Conservation (phyloP, 2,888 invertebrate species). For the Gastrophysa polygoni region DNA sequence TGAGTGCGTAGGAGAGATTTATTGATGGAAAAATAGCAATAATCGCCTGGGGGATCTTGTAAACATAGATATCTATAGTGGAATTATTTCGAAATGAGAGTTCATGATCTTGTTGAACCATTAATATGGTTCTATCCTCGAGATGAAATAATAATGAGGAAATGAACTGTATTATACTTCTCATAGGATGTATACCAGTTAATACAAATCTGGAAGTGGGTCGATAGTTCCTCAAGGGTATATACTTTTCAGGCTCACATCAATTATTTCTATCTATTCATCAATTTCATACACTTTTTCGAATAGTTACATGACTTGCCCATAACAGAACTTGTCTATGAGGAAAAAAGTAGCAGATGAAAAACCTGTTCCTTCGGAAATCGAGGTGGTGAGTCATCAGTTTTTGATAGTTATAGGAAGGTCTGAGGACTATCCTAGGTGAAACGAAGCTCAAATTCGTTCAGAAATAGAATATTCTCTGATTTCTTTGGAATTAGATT, state of each 20-base stretch:
- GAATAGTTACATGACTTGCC: no score
- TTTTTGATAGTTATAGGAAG: no score
- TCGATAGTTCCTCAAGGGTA: background rate
- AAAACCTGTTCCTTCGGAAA: no score
- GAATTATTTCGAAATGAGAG: background rate
- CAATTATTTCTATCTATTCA: background rate
- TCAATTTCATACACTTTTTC: no score
- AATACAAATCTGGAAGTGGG: background rate
- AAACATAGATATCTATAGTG: background rate
- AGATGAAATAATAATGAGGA: background rate
- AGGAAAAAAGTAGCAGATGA: no score
- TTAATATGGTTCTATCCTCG: background rate
- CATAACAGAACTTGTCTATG: no score
- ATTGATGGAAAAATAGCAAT: background rate
- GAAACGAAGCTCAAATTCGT: no score
- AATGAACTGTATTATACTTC: background rate
- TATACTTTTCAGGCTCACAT: background rate
- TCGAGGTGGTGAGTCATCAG: no score
- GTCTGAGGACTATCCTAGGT: no score
- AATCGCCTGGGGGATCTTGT: background rate
- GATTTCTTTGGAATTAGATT: no score
- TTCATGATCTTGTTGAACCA: background rate
- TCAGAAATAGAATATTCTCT: no score
- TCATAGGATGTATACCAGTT: background rate
- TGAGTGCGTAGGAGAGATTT: constrained; percentile 1